A percentile compares a stretch with the other conserved stretches of the same genome.
Conservation (phyloP, 2,888 invertebrate genomes). For the Calliopum simillimum region DNA sequence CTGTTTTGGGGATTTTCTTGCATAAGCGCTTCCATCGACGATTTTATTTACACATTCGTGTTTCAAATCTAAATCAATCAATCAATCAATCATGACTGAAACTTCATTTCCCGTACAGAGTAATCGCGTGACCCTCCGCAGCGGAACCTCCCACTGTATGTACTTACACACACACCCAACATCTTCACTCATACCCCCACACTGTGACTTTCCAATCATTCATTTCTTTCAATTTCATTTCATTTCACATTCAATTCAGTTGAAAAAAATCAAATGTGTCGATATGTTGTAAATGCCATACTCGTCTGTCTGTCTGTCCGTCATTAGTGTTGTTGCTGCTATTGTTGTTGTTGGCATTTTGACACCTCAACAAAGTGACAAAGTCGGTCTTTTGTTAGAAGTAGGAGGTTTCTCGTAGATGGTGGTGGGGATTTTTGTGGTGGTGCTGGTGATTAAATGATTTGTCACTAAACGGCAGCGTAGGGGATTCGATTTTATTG, state of each 20-base stretch:
- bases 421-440: background rate
- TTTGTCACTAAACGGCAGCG: background rate
- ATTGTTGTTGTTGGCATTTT: background rate
- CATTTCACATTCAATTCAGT: no score
- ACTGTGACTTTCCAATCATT: no score
- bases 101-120: conserved; percentile 13
- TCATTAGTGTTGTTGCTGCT: background rate
- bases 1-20: conserved; percentile 20
- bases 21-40: background rate
- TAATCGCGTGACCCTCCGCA: conserved; percentile 9
- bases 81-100: conserved; percentile 28
- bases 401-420: no score
- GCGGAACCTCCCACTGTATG: no score
- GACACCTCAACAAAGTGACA: background rate
- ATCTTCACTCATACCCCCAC: no score
- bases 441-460: conserved; percentile 1
- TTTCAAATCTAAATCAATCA: conserved; percentile 25
- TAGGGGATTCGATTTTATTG: background rate
- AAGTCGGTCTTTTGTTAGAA: no score
- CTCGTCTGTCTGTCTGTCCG: no score
- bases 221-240: no score
- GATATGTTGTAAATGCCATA: background rate
- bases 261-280: background rate
- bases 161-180: no score
- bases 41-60: conserved; percentile 35